These are phyloP conservation scores for Brachionus angularis DNA, from an alignment of 1,140 invertebrate genomes.

Conservation along the genomic window DNA sequence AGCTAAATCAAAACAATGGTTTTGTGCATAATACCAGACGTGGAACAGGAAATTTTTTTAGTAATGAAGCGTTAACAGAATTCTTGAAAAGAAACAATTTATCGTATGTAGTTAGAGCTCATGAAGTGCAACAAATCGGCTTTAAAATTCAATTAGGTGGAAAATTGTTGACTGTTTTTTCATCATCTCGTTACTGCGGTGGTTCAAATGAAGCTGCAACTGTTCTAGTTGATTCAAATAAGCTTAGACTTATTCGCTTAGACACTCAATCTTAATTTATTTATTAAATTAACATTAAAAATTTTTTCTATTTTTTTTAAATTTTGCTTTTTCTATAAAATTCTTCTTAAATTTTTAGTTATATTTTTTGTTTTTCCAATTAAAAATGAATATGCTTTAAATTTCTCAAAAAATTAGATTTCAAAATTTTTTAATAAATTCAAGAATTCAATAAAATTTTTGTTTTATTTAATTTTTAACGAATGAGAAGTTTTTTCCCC, in stretches of 20 bases:
- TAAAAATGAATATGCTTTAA: too few relatives aligned
- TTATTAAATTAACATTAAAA: too few relatives aligned
- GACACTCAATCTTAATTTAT: constrained; percentile 56
- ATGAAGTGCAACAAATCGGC: constrained; percentile 68
- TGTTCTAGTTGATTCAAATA: constrained; percentile 62
- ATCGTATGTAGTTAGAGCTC: constrained; percentile 68
- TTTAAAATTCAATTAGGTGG: constrained; percentile 68
- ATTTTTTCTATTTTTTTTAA: constrained; percentile 13
- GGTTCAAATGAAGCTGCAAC: constrained; percentile 67
- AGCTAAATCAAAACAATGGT: constrained; percentile 64
- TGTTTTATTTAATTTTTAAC: too few relatives aligned
- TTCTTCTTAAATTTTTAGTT: too few relatives aligned
- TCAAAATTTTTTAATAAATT: too few relatives aligned
- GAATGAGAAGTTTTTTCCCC: too few relatives aligned
- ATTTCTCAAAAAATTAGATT: too few relatives aligned
- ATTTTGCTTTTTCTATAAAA: not conserved
- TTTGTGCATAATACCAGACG: constrained; percentile 67
- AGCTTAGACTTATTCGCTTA: constrained; percentile 62
- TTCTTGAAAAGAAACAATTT: constrained; percentile 66
- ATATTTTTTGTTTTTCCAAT: too few relatives aligned
- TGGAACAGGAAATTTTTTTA: constrained; percentile 70
- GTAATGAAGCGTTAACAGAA: constrained; percentile 64
- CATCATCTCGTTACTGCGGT: constrained; percentile 67
- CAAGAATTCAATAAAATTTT: too few relatives aligned
- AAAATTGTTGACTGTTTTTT: constrained; percentile 67